Percentiles rank a stretch among this genome's conserved stretches.
These are phyloP conservation scores for Ochlodes sylvanus DNA, from an alignment of 2,888 invertebrate species.

Conservation along the genomic window DNA sequence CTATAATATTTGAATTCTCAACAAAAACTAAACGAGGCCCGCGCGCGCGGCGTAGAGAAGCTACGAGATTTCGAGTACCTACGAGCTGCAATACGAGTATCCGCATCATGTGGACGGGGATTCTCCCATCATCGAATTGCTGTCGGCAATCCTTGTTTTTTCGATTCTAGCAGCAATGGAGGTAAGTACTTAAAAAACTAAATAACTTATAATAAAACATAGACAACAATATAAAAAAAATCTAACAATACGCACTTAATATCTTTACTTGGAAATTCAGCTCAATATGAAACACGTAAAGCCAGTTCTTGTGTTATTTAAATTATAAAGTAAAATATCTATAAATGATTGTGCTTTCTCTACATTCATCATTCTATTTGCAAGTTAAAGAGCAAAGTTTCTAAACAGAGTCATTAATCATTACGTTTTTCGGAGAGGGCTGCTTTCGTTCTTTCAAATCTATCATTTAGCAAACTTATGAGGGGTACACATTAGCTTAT, in stretches of 20 bases:
- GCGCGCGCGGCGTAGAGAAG: too few relatives aligned
- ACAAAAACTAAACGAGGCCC: too few relatives aligned
- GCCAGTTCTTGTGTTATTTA: background rate
- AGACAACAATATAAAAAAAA: too few relatives aligned
- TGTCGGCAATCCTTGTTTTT: too few relatives aligned
- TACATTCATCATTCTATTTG: constrained; percentile 9
- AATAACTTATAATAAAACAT: too few relatives aligned
- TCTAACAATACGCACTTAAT: background rate
- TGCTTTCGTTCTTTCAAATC: background rate
- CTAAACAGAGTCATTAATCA: constrained; percentile 4
- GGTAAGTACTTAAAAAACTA: too few relatives aligned
- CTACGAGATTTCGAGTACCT: too few relatives aligned
- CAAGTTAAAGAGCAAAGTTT: background rate
- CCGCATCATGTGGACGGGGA: too few relatives aligned
- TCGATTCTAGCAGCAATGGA: too few relatives aligned
- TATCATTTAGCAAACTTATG: background rate
- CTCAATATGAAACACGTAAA: background rate
- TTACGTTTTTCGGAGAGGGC: background rate
- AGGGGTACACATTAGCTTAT: background rate
- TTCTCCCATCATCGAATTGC: too few relatives aligned
- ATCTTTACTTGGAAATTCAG: background rate
- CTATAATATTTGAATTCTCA: too few relatives aligned
- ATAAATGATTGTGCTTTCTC: background rate
- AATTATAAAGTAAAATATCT: background rate
- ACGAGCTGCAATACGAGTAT: too few relatives aligned